A percentile compares a stretch with the other conserved stretches of the same genome.
Conservation (phyloP, 2,797 vertebrate species). For the Notolepis coatsorum region DNA sequence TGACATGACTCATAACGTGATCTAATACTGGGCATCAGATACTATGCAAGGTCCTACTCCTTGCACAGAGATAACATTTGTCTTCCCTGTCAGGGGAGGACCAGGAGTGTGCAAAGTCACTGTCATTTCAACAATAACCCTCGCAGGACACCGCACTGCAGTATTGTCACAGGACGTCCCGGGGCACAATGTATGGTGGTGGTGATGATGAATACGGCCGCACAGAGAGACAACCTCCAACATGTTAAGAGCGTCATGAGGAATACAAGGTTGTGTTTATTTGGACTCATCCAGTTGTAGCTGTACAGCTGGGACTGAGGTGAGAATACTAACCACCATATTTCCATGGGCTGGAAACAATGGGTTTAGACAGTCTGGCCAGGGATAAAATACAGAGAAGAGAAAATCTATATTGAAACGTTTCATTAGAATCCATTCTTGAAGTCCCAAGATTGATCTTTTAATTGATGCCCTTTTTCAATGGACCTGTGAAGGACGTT, state of each 20-base stretch:
- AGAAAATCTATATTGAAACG: too few species aligned
- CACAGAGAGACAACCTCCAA: conserved; percentile 45
- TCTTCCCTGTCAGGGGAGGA: conserved; percentile 23
- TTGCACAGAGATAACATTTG: conserved; percentile 13
- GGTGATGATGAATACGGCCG: conserved; percentile 38
- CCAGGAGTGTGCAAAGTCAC: conserved; percentile 1
- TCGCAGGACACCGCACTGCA: conserved; percentile 19
- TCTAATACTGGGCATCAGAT: not conserved
- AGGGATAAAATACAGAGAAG: too few species aligned
- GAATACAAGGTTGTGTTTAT: conserved; percentile 35
- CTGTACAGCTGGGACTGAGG: conserved; percentile 11
- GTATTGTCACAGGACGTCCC: too few species aligned
- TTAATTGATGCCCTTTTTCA: too few species aligned
- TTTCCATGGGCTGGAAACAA: conserved; percentile 9
- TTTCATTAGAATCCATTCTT: too few species aligned
- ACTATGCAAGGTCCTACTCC: not conserved
- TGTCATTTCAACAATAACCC: too few species aligned
- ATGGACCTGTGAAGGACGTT: too few species aligned
- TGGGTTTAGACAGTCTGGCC: too few species aligned
- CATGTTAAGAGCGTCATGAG: conserved; percentile 31
- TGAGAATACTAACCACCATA: conserved; percentile 7
- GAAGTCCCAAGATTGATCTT: too few species aligned
- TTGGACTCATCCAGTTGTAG: conserved; percentile 33
- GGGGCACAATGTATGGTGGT: conserved; percentile 51
- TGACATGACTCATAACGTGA: not conserved